Percentiles rank a stretch among this genome's conserved stretches.
Evolutionary conservation across 23 tunicate genomes (phyloP).

Genomic region (Trididemnum miniatum): DNA sequence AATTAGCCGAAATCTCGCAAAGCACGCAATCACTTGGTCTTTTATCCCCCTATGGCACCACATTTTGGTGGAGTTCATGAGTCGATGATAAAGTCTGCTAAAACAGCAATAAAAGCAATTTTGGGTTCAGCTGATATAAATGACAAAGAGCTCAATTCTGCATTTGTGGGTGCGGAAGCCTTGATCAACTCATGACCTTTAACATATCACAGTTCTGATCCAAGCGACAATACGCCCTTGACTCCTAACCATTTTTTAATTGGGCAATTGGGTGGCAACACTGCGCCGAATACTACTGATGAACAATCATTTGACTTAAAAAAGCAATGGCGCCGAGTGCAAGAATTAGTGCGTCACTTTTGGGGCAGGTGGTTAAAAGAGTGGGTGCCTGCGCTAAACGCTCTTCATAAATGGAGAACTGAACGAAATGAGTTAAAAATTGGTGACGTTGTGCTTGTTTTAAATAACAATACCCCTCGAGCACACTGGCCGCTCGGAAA

Average conservation of each 20-base stretch:
- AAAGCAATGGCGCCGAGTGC: conserved; percentile 8
- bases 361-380: conserved; percentile 14
- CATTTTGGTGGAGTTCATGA: conserved; percentile 24
- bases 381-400: conserved; percentile 16
- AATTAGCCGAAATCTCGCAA: background rate
- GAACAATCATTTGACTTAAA: background rate
- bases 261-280: conserved; percentile 13
- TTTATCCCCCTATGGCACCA: conserved; percentile 14
- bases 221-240: conserved; percentile 7
- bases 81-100: conserved; percentile 17
- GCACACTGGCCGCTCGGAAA: conserved; percentile 19
- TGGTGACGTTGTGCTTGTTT: conserved; percentile 19
- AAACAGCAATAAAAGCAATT: conserved; percentile 1
- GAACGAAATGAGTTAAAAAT: background rate
- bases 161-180: conserved; percentile 16
- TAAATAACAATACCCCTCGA: background rate
- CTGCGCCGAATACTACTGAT: background rate
- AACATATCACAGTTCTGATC: conserved; percentile 13
- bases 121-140: background rate
- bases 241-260: conserved; percentile 18
- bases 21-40: background rate
- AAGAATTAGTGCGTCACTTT: conserved; percentile 8
- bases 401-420: background rate
- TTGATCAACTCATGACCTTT: conserved; percentile 9
- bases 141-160: background rate